Conservation (phyloP, 2,113 vertebrate species). For the Charadrius vociferus region DNA sequence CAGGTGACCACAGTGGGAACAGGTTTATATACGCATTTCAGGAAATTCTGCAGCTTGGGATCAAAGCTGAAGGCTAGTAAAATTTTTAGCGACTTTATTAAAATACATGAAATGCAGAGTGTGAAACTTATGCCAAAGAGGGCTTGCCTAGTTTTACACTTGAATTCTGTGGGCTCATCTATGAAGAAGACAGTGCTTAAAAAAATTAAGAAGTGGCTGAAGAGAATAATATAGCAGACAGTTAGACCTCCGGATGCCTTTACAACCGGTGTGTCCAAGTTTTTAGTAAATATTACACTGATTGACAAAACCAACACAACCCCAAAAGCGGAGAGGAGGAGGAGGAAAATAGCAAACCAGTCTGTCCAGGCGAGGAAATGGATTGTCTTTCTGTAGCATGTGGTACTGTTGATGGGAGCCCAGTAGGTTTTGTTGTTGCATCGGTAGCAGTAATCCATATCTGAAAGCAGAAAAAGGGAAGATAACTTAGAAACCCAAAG, state of each 20-base stretch:
- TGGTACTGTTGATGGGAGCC: slow-evolving; percentile 78
- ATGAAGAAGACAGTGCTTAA: slow-evolving; percentile 82
- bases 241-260: slow-evolving; percentile 82
- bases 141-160: slow-evolving; percentile 83
- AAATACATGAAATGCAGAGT: slow-evolving; percentile 86
- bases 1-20: slow-evolving; percentile 74
- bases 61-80: slow-evolving; percentile 88
- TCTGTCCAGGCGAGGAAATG: slow-evolving; percentile 82
- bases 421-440: slow-evolving; percentile 81
- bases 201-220: slow-evolving; percentile 84
- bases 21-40: slow-evolving; percentile 79
- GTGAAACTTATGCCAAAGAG: slow-evolving; percentile 88
- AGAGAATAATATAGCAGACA: slow-evolving; percentile 84
- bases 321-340: slow-evolving; percentile 77
- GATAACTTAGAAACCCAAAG: not conserved
- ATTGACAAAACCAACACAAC: slow-evolving; percentile 76
- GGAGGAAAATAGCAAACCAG: slow-evolving; percentile 81
- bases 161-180: slow-evolving; percentile 77
- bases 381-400: slow-evolving; percentile 76
- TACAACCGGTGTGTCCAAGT: slow-evolving; percentile 82
- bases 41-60: slow-evolving; percentile 75
- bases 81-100: slow-evolving; percentile 90
- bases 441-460: slow-evolving; percentile 83
- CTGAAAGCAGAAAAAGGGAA: slow-evolving; percentile 64
- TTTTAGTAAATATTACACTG: slow-evolving; percentile 81